A percentile compares a stretch with the other conserved stretches of the same genome.
Evolutionary conservation across 2,113 vertebrate species (phyloP).

Genomic region (Sinocyclocheilus anophthalmus): DNA sequence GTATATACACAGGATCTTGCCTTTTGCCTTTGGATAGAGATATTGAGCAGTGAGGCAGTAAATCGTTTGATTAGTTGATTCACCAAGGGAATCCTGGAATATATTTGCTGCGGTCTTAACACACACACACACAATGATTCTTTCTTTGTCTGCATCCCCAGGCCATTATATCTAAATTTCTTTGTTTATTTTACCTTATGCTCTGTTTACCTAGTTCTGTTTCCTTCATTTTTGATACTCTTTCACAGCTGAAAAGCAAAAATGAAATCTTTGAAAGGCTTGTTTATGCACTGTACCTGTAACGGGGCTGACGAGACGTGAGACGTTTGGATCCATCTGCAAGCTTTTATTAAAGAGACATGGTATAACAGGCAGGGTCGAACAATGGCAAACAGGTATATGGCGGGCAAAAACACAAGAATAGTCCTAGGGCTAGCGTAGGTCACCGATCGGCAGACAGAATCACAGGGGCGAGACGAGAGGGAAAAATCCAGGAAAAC

Average conservation of each 20-base stretch:
- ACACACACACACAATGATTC: constrained; percentile 10
- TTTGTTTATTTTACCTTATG: constrained; percentile 22
- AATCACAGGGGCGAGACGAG: too few relatives aligned
- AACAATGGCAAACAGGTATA: too few relatives aligned
- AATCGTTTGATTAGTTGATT: constrained; percentile 68
- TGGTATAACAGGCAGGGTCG: too few relatives aligned
- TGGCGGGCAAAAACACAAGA: too few relatives aligned
- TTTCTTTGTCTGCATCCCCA: background rate
- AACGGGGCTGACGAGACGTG: too few relatives aligned
- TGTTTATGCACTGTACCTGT: background rate
- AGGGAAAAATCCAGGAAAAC: too few relatives aligned
- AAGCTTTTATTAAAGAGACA: too few relatives aligned
- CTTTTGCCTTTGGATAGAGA: constrained; percentile 45
- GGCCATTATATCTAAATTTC: background rate
- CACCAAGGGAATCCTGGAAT: constrained; percentile 57
- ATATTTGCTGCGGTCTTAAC: background rate
- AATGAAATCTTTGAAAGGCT: background rate
- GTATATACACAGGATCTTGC: background rate
- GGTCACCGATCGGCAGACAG: too few relatives aligned
- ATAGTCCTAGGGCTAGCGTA: too few relatives aligned
- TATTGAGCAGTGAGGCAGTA: constrained; percentile 52
- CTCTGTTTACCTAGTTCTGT: constrained; percentile 12
- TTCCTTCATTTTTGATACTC: background rate
- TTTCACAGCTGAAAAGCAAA: background rate
- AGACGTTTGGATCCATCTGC: too few relatives aligned